A percentile compares a stretch with the other conserved stretches of the same genome.
These are phyloP conservation scores for Artemisiospiza belli DNA, from an alignment of 2,113 vertebrate species.

Conservation along the genomic window DNA sequence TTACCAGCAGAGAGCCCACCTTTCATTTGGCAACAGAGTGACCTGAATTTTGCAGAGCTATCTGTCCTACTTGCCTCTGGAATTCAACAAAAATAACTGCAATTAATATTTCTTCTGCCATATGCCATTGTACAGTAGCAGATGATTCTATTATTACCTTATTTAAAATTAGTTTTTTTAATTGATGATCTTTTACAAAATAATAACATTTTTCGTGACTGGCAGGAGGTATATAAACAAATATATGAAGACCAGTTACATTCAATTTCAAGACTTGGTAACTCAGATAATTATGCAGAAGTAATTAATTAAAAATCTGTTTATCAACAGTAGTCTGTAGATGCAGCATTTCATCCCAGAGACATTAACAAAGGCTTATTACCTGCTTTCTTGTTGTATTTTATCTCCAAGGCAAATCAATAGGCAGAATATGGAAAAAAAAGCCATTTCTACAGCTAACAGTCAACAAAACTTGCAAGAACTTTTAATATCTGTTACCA, in stretches of 20 bases:
- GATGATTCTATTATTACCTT: slow-evolving; percentile 50
- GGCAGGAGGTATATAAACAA: slow-evolving; percentile 43
- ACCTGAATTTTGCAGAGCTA: slow-evolving; percentile 43
- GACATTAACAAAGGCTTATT: slow-evolving; percentile 79
- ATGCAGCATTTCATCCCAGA: slow-evolving; percentile 71
- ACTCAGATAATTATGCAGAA: slow-evolving; percentile 78
- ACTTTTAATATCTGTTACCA: slow-evolving; percentile 65
- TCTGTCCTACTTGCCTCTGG: slow-evolving; percentile 14
- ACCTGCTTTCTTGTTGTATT: slow-evolving; percentile 73
- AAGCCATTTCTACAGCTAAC: slow-evolving; percentile 57
- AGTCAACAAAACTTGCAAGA: slow-evolving; percentile 64
- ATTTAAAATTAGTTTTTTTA: slow-evolving; percentile 38
- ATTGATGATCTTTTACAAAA: slow-evolving; percentile 14
- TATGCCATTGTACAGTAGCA: slow-evolving; percentile 17
- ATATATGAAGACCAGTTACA: slow-evolving; percentile 54
- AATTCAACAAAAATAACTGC: slow-evolving; percentile 42
- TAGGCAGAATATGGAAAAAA: slow-evolving; percentile 55
- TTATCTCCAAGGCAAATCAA: slow-evolving; percentile 73
- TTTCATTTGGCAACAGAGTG: not conserved
- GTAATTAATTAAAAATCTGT: slow-evolving; percentile 83
- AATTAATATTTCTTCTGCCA: slow-evolving; percentile 39
- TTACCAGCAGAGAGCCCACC: not conserved
- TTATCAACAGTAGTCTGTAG: slow-evolving; percentile 78
- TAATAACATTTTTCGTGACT: slow-evolving; percentile 16
- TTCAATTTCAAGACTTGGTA: slow-evolving; percentile 69